These are phyloP conservation scores for Phylloscopus trochiloides DNA, from an alignment of 2,113 vertebrate genomes.

Conservation along the genomic window DNA sequence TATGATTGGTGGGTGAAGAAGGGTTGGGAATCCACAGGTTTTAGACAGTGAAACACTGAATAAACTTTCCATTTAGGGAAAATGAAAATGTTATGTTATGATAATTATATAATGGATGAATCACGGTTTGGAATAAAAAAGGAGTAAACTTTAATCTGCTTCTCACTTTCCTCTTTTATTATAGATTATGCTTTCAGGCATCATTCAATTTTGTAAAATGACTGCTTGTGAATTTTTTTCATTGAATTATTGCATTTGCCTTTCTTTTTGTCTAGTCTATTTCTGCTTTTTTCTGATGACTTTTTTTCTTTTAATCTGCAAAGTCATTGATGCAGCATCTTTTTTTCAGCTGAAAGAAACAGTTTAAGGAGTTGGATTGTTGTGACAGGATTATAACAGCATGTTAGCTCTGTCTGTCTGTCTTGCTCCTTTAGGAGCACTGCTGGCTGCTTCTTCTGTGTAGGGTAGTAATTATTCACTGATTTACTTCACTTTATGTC, in stretches of 20 bases:
- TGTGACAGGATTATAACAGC: background rate
- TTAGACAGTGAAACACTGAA: background rate
- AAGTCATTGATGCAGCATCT: background rate
- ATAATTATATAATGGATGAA: background rate
- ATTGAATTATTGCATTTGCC: background rate
- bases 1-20: background rate
- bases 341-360: background rate
- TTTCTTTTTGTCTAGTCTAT: background rate
- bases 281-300: background rate
- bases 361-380: background rate
- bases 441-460: background rate
- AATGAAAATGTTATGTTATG: background rate
- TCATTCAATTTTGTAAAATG: background rate
- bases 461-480: constrained; percentile 13
- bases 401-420: background rate
- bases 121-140: background rate
- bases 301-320: background rate
- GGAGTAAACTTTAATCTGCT: background rate
- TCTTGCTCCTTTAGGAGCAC: background rate
- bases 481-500: background rate
- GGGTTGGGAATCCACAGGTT: background rate
- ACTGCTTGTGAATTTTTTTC: background rate
- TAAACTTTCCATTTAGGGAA: background rate
- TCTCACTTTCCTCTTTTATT: background rate
- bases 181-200: background rate